These are phyloP conservation scores for Oryzias melastigma DNA, from an alignment of 2,113 vertebrate species.

Conservation along the genomic window DNA sequence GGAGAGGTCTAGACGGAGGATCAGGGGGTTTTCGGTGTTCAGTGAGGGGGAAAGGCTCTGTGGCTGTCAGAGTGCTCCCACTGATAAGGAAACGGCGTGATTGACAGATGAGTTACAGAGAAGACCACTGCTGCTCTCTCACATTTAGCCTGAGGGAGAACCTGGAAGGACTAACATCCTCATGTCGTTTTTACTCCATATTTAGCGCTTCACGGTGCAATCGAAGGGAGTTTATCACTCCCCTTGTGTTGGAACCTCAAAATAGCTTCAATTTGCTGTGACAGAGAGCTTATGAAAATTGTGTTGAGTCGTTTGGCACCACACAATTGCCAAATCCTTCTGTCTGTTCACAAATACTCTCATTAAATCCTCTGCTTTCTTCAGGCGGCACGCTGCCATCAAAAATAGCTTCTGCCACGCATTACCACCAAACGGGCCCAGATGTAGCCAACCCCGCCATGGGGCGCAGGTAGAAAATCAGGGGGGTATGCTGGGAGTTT, in stretches of 20 bases:
- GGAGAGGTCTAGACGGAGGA: slow-evolving; percentile 57
- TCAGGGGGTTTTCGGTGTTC: slow-evolving; percentile 58
- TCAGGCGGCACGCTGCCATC: slow-evolving; percentile 28
- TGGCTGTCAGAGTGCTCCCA: slow-evolving; percentile 44
- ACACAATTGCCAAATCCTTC: slow-evolving; percentile 53
- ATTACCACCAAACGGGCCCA: not conserved
- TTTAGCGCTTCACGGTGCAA: slow-evolving; percentile 1
- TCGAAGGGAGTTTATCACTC: slow-evolving; percentile 23
- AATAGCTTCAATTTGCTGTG: slow-evolving; percentile 49
- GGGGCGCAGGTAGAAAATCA: too few species aligned
- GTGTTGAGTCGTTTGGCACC: slow-evolving; percentile 46
- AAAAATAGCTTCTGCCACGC: slow-evolving; percentile 36
- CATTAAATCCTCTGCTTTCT: slow-evolving; percentile 60
- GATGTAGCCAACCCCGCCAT: too few species aligned
- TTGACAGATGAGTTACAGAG: slow-evolving; percentile 53
- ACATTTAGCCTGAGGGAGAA: slow-evolving; percentile 30
- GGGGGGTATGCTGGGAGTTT: too few species aligned
- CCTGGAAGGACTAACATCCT: slow-evolving; percentile 31
- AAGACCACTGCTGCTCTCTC: slow-evolving; percentile 26
- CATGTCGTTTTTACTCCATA: not conserved
- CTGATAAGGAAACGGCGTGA: slow-evolving; percentile 55
- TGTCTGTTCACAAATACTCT: slow-evolving; percentile 53
- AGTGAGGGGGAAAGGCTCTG: slow-evolving; percentile 66
- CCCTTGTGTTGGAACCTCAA: slow-evolving; percentile 16
- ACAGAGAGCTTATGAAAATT: slow-evolving; percentile 65